A percentile compares a stretch with the other conserved stretches of the same genome.
phyloP scores from a whole-genome alignment of 2,888 invertebrate genomes.

The Rotaria sp. region DNA sequence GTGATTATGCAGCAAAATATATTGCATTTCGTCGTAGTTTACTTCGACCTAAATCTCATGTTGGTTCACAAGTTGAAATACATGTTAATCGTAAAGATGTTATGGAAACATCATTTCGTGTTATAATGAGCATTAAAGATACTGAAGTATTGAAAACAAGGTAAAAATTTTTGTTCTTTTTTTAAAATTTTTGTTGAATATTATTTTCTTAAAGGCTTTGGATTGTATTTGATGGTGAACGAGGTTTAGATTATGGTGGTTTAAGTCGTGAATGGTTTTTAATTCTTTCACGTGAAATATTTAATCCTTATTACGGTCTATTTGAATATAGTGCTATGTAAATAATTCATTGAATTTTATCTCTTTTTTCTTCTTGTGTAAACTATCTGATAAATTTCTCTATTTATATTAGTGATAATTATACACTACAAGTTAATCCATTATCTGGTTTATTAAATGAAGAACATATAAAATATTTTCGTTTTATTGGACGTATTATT shows the following conservation, averaged over 20 bases:
- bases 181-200: too few species aligned
- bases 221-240: conserved; percentile 94
- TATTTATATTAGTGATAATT: conserved; percentile 72
- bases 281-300: conserved; percentile 95
- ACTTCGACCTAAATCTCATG: neutral
- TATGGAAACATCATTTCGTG: conserved; percentile 7
- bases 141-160: conserved; percentile 7
- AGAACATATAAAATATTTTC: conserved; percentile 93
- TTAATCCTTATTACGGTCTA: conserved; percentile 97
- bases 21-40: neutral
- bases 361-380: too few species aligned
- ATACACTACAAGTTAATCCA: conserved; percentile 96
- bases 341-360: conserved; percentile 52
- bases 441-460: conserved; percentile 94
- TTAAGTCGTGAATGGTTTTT: conserved; percentile 97
- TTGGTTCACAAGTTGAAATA: neutral
- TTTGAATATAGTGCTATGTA: conserved; percentile 98
- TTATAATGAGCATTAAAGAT: neutral
- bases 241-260: conserved; percentile 86
- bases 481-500: conserved; percentile 91
- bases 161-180: neutral
- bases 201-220: conserved; percentile 67
- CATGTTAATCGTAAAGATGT: conserved; percentile 17
- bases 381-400: neutral
- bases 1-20: conserved; percentile 20